Base-by-base conservation (phyloP, 2,888 invertebrate genomes). In the Anaspis maculata region DNA sequence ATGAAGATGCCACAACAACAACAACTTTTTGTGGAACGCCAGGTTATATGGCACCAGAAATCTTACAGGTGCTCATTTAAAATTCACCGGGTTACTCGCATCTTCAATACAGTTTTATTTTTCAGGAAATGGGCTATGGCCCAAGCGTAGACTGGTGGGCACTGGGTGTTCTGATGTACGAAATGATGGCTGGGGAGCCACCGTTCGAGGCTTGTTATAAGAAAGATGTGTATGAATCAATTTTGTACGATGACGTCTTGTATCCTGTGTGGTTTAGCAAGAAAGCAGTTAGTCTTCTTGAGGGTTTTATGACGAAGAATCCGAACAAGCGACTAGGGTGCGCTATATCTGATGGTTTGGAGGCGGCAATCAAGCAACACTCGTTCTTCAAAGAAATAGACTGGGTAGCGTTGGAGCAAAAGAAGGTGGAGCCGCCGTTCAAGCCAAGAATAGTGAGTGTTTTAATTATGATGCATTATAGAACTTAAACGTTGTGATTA, bases 141-240 rank as follows among this genome's bases (percentile, higher is more conserved):
- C 83, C 86, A 16, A 84, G 85, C 41, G 89, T 90, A 37, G 89
- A 89, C 68, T 89, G 89, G 89, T 97, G 96, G 96, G 96, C 96
- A 42, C 73, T 97, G 46, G 97, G 96, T 30, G 96, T 97, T 38
- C 76, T 96, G 26, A 88, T 96, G 88, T 97, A 97, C 68, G 96
- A 97, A 76, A 97, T 97, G 96, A 86, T 96, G 89, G 96, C 95
- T 1, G 96, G 97, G 0, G 97, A 98, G 68, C 97, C 97, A 37
- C 97, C 97, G 9, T 98, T 98, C 70, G 97, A 98, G 72, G 97
- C 97, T 3, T 97, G 98, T 70, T 97, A 97, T 70, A 97, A 98
- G 69, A 97, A 98, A 67, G 97, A 98, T 66, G 75, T 98, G 41
- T 98, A 98, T 70, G 96, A 98, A 70, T 90, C 92, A 46, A 98